Conservation (phyloP, 53 echinoderm and acorn worm species). For the Actinopyga echinites region DNA sequence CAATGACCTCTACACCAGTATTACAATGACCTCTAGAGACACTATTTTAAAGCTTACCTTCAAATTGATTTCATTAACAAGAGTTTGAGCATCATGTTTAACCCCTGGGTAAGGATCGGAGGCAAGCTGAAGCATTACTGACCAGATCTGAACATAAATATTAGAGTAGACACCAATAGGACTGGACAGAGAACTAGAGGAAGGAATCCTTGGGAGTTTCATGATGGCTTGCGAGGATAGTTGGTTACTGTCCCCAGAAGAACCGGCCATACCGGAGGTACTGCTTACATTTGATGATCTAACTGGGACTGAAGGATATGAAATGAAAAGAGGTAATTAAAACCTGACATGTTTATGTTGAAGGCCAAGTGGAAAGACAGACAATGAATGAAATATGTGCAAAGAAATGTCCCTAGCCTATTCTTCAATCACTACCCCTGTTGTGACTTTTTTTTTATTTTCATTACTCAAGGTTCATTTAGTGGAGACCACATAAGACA, state of each 20-base stretch:
- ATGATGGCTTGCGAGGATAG: not conserved
- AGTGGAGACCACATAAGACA: no score
- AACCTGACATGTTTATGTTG: not conserved
- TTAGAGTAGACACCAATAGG: conserved; percentile 63
- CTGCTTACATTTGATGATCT: no score
- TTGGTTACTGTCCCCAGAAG: conserved; percentile 15
- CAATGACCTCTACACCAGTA: no score
- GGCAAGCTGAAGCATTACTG: conserved; percentile 77
- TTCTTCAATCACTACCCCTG: no score
- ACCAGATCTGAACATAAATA: conserved; percentile 92
- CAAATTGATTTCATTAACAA: conserved; percentile 92
- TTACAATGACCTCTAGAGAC: no score
- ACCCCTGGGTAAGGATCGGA: conserved; percentile 81
- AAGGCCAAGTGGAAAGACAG: no score
- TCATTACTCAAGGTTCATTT: no score
- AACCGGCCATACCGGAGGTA: conserved; percentile 5
- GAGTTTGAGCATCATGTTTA: conserved; percentile 70
- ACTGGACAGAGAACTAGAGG: conserved; percentile 19
- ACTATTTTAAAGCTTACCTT: conserved; percentile 60
- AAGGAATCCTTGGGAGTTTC: conserved; percentile 24
- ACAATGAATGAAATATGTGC: no score
- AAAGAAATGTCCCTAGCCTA: no score
- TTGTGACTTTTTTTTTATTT: no score
- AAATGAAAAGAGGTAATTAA: not conserved
- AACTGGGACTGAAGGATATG: not conserved